Evolutionary conservation across 2,113 vertebrate genomes (phyloP).

Genomic region (Phaetusa simplex): DNA sequence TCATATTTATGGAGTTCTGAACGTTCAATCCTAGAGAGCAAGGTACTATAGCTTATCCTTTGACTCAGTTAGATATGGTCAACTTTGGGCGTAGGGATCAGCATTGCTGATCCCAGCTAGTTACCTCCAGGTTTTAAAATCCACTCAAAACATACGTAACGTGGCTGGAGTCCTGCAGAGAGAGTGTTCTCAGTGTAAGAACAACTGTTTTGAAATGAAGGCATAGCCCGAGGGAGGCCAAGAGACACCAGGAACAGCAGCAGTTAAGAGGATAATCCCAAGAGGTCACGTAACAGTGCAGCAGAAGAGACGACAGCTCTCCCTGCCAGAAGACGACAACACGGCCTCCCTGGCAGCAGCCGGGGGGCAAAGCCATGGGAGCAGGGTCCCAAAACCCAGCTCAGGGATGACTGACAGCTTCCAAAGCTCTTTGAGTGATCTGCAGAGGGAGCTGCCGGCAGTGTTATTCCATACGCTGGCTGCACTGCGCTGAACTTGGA

Average conservation of each 20-base stretch:
- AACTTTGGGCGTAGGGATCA: background rate
- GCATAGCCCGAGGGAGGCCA: background rate
- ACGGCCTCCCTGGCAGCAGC: background rate
- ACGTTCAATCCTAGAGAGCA: background rate
- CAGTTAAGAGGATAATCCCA: background rate
- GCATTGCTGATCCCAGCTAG: background rate
- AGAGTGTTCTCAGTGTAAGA: background rate
- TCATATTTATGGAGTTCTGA: background rate
- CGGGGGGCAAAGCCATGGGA: accelerated
- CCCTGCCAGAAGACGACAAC: too few species aligned
- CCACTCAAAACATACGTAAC: background rate
- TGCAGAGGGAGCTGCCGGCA: slow-evolving; percentile 6
- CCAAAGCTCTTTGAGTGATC: background rate
- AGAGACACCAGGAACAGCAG: background rate
- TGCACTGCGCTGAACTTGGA: background rate
- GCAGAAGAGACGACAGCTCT: background rate
- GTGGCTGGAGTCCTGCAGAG: background rate
- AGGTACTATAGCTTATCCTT: background rate
- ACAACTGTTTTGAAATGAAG: background rate
- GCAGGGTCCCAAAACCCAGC: background rate
- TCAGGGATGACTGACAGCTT: background rate
- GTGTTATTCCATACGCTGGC: background rate
- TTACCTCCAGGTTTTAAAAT: background rate
- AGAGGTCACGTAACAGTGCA: background rate
- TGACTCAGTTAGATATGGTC: background rate